Conservation (phyloP, 2,888 invertebrate species). For the Plusia festucae region DNA sequence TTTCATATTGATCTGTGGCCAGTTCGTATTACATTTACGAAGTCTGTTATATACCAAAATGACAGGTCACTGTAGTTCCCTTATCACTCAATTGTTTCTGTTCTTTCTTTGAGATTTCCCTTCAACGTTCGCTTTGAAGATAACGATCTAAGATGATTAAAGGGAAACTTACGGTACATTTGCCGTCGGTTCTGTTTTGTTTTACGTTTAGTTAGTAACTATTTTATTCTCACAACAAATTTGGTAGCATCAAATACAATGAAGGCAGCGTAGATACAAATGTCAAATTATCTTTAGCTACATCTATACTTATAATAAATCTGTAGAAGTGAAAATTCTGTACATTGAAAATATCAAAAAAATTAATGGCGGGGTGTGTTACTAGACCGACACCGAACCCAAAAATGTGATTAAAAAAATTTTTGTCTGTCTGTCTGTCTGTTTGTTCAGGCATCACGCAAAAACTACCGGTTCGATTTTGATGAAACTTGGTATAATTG, state of each 20-base stretch:
- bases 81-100: conserved; percentile 37
- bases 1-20: no score
- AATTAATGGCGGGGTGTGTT: no score
- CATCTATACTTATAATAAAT: no score
- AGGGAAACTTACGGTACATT: conserved; percentile 44
- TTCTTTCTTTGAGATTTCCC: conserved; percentile 30
- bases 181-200: conserved; percentile 11
- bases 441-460: no score
- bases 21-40: not conserved
- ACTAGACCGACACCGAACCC: no score
- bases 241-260: not conserved
- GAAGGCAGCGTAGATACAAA: not conserved
- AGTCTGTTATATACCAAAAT: conserved; percentile 5
- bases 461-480: no score
- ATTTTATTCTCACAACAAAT: conserved; percentile 24
- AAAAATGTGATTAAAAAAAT: no score
- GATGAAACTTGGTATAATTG: no score
- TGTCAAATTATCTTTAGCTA: no score
- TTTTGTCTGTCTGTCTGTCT: no score
- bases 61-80: conserved; percentile 14
- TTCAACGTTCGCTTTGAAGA: conserved; percentile 38
- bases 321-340: no score
- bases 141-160: conserved; percentile 44
- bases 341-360: no score
- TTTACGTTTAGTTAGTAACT: conserved; percentile 18